These are phyloP conservation scores for Chymomyza caudatula DNA, from an alignment of 2,888 invertebrate species.

Conservation along the genomic window DNA sequence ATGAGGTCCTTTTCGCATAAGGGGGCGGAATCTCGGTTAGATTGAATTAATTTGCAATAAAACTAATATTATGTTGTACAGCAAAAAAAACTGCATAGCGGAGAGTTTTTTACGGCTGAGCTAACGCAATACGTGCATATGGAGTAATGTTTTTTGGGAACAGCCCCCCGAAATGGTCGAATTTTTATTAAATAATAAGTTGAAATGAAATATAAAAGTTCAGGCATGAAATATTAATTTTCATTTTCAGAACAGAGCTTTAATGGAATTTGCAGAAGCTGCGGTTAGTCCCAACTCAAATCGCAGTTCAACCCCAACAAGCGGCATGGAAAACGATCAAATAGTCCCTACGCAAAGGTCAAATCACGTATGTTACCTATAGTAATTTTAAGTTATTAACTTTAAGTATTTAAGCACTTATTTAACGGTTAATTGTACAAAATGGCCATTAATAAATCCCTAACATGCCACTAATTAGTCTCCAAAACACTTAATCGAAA, in stretches of 20 bases:
- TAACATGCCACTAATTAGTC: neutral
- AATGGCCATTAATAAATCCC: no score
- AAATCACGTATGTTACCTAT: slow-evolving; percentile 44
- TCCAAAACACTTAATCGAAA: no score
- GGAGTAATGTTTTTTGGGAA: neutral
- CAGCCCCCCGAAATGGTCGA: no score
- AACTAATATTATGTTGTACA: slow-evolving; percentile 10
- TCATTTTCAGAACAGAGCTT: slow-evolving; percentile 25
- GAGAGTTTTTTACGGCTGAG: neutral
- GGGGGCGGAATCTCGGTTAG: neutral
- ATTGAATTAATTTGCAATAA: slow-evolving; percentile 27
- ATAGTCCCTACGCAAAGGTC: slow-evolving; percentile 45
- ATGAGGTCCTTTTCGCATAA: slow-evolving; percentile 38
- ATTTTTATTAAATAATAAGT: neutral
- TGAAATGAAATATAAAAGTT: neutral
- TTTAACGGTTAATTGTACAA: no score
- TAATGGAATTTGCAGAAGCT: slow-evolving; percentile 35
- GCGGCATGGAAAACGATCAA: slow-evolving; percentile 43
- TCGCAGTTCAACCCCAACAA: slow-evolving; percentile 20
- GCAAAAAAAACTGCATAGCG: slow-evolving; percentile 1
- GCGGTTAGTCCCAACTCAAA: slow-evolving; percentile 16
- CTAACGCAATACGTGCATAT: neutral
- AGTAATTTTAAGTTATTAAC: no score
- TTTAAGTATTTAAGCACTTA: no score
- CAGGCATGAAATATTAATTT: neutral